These are phyloP conservation scores for Pangasius mekongensis DNA, from an alignment of 2,797 vertebrate genomes.

Conservation along the genomic window DNA sequence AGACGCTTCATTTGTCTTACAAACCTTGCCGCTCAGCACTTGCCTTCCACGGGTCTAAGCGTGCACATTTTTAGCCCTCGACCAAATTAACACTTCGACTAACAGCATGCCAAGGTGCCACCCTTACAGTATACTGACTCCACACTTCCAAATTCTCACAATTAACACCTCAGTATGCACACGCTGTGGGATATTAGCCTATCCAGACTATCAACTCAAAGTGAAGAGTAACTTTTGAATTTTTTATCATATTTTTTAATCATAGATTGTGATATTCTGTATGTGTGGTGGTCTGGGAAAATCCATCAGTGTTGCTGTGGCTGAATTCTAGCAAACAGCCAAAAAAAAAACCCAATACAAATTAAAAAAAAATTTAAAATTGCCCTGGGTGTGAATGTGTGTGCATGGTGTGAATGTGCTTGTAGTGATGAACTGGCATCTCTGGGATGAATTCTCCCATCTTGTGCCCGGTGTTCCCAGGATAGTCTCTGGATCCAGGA, in stretches of 20 bases:
- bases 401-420: background rate
- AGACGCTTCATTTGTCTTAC: conserved; percentile 28
- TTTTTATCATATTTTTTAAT: conserved; percentile 9
- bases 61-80: conserved; percentile 23
- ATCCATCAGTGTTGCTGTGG: background rate
- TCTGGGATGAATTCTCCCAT: background rate
- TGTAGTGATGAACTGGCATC: background rate
- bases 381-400: background rate
- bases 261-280: background rate
- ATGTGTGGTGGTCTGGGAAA: background rate
- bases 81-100: conserved; percentile 53
- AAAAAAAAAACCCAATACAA: background rate
- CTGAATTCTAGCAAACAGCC: background rate
- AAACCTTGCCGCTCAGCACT: conserved; percentile 35
- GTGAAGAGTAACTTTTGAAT: background rate
- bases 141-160: conserved; percentile 36
- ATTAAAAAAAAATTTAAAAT: background rate
- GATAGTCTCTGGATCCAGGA: background rate
- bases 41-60: background rate
- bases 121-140: conserved; percentile 35
- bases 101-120: conserved; percentile 43
- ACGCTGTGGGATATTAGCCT: conserved; percentile 24
- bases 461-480: background rate
- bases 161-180: conserved; percentile 52
- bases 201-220: conserved; percentile 12